phyloP scores from a whole-genome alignment of 2,113 vertebrate species.

The Syrrhaptes paradoxus region DNA sequence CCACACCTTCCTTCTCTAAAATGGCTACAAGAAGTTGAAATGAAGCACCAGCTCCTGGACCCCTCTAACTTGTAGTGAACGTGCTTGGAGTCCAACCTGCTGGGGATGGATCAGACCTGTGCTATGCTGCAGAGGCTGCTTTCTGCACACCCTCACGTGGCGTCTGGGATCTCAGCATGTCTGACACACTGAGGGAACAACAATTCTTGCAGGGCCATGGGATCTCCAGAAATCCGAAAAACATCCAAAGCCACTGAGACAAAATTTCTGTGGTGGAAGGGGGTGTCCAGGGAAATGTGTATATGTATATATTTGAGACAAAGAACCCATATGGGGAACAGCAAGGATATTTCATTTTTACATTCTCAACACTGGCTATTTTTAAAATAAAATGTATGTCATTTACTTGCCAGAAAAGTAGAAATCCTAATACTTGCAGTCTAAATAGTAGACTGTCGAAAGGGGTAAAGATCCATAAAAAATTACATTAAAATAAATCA shows the following conservation, averaged over 20 bases:
- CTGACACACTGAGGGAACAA: neutral
- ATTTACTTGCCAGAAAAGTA: neutral
- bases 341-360: neutral
- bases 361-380: accelerated
- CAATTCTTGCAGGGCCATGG: neutral
- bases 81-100: neutral
- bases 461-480: neutral
- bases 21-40: neutral
- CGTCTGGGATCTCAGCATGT: neutral
- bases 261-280: neutral
- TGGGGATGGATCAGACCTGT: neutral
- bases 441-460: neutral
- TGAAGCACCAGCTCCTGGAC: neutral
- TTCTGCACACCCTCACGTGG: neutral
- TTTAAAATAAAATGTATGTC: neutral
- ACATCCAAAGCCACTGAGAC: neutral
- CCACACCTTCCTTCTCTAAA: neutral
- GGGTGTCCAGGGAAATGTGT: neutral
- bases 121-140: neutral
- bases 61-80: neutral
- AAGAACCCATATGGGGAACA: neutral
- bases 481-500: neutral
- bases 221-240: neutral
- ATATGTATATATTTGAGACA: neutral
- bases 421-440: neutral